Percentiles rank a stretch among this genome's conserved stretches.
These are phyloP conservation scores for Choristoneura rosaceana DNA, from an alignment of 2,888 invertebrate species.

Conservation along the genomic window DNA sequence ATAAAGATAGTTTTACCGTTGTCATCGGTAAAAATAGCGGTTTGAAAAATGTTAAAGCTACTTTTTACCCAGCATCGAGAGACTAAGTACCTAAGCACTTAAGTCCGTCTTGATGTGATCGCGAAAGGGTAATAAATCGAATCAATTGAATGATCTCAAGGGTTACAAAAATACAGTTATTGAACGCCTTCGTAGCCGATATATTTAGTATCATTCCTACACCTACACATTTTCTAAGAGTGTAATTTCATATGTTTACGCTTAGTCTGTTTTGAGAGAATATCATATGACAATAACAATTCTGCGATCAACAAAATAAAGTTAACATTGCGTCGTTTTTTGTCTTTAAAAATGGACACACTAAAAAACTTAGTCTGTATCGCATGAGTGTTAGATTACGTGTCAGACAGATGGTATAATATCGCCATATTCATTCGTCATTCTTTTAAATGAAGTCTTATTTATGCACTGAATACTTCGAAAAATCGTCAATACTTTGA, in stretches of 20 bases:
- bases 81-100: not conserved
- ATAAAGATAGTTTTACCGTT: conserved; percentile 1
- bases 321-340: not conserved
- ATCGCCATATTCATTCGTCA: not conserved
- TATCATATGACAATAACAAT: conserved; percentile 2
- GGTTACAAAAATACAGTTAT: too few relatives aligned
- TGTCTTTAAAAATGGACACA: not conserved
- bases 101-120: not conserved
- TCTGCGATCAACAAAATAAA: not conserved
- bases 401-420: conserved; percentile 10
- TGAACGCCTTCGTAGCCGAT: too few relatives aligned
- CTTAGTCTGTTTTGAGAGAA: not conserved
- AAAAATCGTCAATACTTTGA: not conserved
- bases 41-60: not conserved
- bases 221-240: not conserved
- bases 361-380: not conserved
- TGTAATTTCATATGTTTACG: conserved; percentile 5
- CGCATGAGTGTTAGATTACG: not conserved
- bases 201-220: too few relatives aligned
- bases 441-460: not conserved
- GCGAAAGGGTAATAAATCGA: too few relatives aligned
- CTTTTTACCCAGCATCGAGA: not conserved
- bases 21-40: conserved; percentile 8
- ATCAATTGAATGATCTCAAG: too few relatives aligned
- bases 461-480: not conserved